phyloP scores from a whole-genome alignment of 2,113 vertebrate species.

The Amphiprion ocellaris region DNA sequence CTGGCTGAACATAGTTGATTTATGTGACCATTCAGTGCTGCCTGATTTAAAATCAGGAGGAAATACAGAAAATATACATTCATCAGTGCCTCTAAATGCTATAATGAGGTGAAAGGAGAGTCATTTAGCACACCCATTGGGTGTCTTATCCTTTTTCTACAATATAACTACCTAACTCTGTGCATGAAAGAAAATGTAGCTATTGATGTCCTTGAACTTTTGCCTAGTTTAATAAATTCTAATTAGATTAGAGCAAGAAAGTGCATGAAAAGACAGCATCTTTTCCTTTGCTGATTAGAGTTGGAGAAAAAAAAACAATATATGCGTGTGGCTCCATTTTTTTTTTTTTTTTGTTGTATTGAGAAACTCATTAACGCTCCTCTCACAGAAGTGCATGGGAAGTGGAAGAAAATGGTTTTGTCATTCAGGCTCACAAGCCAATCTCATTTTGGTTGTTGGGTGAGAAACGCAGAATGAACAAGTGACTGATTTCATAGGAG shows the following conservation, averaged over 20 bases:
- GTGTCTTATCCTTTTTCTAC: slow-evolving; percentile 9
- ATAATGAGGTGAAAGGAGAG: slow-evolving; percentile 58
- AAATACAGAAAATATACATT: slow-evolving; percentile 63
- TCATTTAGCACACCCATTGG: slow-evolving; percentile 23
- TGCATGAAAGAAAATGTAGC: slow-evolving; percentile 33
- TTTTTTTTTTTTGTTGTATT: slow-evolving; percentile 62
- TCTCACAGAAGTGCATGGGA: slow-evolving; percentile 47
- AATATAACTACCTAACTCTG: slow-evolving; percentile 36
- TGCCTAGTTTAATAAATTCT: slow-evolving; percentile 77
- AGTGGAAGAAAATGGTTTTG: slow-evolving; percentile 53
- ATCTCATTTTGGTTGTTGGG: slow-evolving; percentile 46
- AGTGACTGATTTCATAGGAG: slow-evolving; percentile 7
- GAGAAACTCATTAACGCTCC: slow-evolving; percentile 75
- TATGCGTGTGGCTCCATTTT: slow-evolving; percentile 62
- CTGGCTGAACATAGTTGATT: slow-evolving; percentile 63
- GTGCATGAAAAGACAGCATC: slow-evolving; percentile 61
- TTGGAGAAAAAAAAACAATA: slow-evolving; percentile 52
- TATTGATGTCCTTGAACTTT: slow-evolving; percentile 75
- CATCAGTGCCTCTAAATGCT: slow-evolving; percentile 44
- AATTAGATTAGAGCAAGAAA: slow-evolving; percentile 74
- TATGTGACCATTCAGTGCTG: slow-evolving; percentile 56
- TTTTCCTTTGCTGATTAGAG: slow-evolving; percentile 79
- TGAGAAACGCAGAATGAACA: slow-evolving; percentile 45
- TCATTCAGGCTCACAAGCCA: slow-evolving; percentile 41
- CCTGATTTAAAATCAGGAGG: slow-evolving; percentile 57